A percentile compares a stretch with the other conserved stretches of the same genome.
These are phyloP conservation scores for Sakesphorus luctuosus DNA, from an alignment of 2,113 vertebrate species.

Conservation along the genomic window DNA sequence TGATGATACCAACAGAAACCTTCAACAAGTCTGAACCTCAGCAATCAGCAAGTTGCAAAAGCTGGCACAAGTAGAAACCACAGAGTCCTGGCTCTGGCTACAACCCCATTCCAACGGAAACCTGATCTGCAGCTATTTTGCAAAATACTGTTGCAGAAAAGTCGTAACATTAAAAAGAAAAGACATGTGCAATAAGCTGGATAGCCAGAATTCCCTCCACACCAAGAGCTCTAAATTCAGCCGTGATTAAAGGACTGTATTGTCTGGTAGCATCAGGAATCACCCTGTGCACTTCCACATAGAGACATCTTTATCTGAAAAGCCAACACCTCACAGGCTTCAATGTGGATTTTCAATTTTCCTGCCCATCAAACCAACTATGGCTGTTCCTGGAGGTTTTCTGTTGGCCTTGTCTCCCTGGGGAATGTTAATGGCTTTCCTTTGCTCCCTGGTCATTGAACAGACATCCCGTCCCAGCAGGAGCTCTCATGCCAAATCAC, in stretches of 20 bases:
- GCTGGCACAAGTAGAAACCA: neutral
- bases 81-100: neutral
- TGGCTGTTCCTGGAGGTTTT: neutral
- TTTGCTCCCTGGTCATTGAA: neutral
- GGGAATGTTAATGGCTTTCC: neutral
- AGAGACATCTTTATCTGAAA: neutral
- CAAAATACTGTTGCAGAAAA: neutral
- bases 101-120: neutral
- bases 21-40: neutral
- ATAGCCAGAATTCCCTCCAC: neutral
- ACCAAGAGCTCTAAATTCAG: rapidly evolving
- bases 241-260: rapidly evolving
- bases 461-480: neutral
- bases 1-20: neutral
- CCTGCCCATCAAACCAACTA: neutral
- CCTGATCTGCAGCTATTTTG: neutral
- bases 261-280: neutral
- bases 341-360: neutral
- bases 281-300: rapidly evolving
- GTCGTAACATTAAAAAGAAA: neutral
- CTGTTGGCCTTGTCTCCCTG: neutral
- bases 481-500: neutral
- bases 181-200: neutral
- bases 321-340: neutral
- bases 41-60: neutral